These are phyloP conservation scores for Sebastiscus albofasciatus DNA, from an alignment of 2,797 vertebrate genomes.

Conservation along the genomic window DNA sequence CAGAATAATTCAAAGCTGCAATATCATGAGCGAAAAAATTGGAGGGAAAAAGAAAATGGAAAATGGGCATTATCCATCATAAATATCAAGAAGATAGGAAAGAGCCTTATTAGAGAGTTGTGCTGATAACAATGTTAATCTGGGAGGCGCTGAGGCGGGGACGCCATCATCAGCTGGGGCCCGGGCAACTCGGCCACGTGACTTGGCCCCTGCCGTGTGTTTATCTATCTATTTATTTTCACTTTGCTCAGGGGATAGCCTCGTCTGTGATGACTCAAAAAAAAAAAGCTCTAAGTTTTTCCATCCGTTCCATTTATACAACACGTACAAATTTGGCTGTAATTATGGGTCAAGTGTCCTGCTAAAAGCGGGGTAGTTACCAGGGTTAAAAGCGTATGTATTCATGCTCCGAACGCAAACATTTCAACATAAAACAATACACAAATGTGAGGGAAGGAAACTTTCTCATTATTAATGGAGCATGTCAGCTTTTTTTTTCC, in stretches of 20 bases:
- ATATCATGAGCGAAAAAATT: conserved; percentile 88
- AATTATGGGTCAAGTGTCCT: conserved; percentile 64
- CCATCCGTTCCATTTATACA: conserved; percentile 48
- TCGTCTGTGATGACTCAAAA: conserved; percentile 35
- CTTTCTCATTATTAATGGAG: conserved; percentile 68
- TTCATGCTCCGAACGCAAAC: conserved; percentile 40
- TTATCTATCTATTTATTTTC: conserved; percentile 69
- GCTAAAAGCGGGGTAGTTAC: conserved; percentile 37
- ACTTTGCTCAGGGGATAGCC: conserved; percentile 46
- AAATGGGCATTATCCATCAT: conserved; percentile 98
- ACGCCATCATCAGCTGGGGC: conserved; percentile 43
- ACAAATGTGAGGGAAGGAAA: conserved; percentile 38
- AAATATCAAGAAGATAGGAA: conserved; percentile 98
- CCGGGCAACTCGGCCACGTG: conserved; percentile 38
- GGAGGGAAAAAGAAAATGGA: conserved; percentile 71
- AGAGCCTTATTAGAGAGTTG: conserved; percentile 89
- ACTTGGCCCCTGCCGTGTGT: conserved; percentile 36
- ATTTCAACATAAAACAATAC: conserved; percentile 37
- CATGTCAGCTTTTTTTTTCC: conserved; percentile 11
- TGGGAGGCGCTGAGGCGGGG: conserved; percentile 53
- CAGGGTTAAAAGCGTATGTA: conserved; percentile 27
- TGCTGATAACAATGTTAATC: conserved; percentile 77
- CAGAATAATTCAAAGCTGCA: conserved; percentile 98
- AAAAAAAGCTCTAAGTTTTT: conserved; percentile 41
- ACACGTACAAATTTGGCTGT: conserved; percentile 34